Evolutionary conservation across 2,888 invertebrate species (phyloP).

Genomic region (Drosophila merina): DNA sequence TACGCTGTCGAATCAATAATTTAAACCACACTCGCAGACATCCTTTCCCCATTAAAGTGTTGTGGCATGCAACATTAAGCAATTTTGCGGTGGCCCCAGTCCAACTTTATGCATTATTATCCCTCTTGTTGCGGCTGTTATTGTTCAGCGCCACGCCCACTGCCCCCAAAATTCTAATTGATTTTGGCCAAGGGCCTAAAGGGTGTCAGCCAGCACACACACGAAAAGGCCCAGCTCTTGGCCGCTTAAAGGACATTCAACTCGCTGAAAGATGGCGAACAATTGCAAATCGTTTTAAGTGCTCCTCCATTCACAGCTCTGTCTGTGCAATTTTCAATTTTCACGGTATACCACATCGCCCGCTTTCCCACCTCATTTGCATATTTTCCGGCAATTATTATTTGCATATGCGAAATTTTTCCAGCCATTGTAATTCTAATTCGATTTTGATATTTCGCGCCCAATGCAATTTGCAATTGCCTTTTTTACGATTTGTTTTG

Average conservation of each 20-base stretch:
- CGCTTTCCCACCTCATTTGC: conserved; percentile 62
- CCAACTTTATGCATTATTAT: conserved; percentile 25
- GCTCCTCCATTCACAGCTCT: conserved; percentile 10
- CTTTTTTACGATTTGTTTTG: conserved; percentile 75
- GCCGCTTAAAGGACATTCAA: conserved; percentile 60
- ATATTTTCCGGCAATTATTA: conserved; percentile 73
- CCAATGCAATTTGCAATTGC: conserved; percentile 71
- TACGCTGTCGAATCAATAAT: conserved; percentile 59
- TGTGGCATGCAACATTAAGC: conserved; percentile 49
- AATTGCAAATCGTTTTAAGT: conserved; percentile 28
- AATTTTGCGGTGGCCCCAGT: conserved; percentile 56
- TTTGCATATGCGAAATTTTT: conserved; percentile 69
- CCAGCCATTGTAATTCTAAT: conserved; percentile 58
- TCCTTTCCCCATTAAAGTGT: conserved; percentile 37
- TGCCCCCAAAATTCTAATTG: conserved; percentile 58
- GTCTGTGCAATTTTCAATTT: conserved; percentile 35
- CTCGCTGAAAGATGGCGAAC: conserved; percentile 21
- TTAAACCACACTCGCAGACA: conserved; percentile 9
- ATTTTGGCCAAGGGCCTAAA: conserved; percentile 38
- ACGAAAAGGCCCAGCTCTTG: conserved; percentile 22
- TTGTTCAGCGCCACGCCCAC: conserved; percentile 50
- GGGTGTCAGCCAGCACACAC: conserved; percentile 3
- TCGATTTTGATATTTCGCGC: conserved; percentile 66
- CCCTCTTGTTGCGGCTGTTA: conserved; percentile 34
- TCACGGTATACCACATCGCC: conserved; percentile 9